Evolutionary conservation across 2,113 vertebrate genomes (phyloP).

Genomic region (Rhinopomastus cyanomelas): DNA sequence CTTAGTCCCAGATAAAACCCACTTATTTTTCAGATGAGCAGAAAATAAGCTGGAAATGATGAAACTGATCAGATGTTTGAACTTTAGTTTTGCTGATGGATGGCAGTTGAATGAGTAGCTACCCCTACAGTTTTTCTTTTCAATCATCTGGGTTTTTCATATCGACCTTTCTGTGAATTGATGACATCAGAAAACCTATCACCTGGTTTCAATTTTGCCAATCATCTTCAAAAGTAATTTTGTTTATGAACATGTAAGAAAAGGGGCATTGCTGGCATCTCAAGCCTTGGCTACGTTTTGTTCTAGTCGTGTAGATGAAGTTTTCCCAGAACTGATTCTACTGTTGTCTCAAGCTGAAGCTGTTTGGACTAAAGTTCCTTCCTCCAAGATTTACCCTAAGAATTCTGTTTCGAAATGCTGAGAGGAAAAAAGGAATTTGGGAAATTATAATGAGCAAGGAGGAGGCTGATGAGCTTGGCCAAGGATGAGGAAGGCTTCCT

Average conservation of each 20-base stretch:
- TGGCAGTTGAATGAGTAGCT: conserved; percentile 1
- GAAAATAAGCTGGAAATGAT: conserved; percentile 35
- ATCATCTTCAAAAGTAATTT: conserved; percentile 30
- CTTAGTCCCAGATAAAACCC: not conserved
- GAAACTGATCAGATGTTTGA: conserved; percentile 52
- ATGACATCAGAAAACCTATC: conserved; percentile 46
- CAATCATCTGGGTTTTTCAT: conserved; percentile 27
- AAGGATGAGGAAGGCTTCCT: not conserved
- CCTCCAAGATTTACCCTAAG: conserved; percentile 18
- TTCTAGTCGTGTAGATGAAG: conserved; percentile 3
- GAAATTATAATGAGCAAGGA: conserved; percentile 3
- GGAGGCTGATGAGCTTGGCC: not conserved
- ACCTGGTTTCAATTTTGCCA: conserved; percentile 29
- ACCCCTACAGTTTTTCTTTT: not conserved
- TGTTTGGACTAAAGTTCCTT: conserved; percentile 44
- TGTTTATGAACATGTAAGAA: conserved; percentile 26
- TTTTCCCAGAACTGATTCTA: conserved; percentile 40
- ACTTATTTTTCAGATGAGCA: conserved; percentile 8
- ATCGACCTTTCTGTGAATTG: conserved; percentile 37
- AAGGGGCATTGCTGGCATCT: conserved; percentile 10
- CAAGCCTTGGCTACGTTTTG: not conserved
- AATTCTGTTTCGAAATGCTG: conserved; percentile 26
- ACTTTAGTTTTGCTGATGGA: conserved; percentile 40
- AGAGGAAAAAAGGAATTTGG: conserved; percentile 10
- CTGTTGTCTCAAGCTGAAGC: not conserved